Conservation (phyloP, 2,113 vertebrate genomes). For the Phalacrocorax pelagicus region DNA sequence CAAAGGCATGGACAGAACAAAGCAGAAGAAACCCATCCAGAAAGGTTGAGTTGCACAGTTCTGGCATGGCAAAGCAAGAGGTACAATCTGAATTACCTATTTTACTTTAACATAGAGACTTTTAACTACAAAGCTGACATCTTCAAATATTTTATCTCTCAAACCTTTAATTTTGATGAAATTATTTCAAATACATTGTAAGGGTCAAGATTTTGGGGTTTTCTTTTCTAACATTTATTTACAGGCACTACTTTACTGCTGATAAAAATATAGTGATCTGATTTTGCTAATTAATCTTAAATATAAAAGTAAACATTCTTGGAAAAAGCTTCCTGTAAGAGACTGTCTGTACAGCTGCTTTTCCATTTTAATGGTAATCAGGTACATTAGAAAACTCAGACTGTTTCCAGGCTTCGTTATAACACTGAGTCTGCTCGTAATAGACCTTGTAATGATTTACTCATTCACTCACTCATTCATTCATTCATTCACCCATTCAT, state of each 20-base stretch:
- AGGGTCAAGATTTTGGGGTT: rapidly evolving
- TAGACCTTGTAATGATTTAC: constrained; percentile 63
- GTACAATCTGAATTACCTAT: background rate
- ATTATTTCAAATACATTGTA: background rate
- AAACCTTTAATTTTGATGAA: background rate
- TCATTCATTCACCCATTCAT: constrained; percentile 32
- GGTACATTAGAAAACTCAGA: background rate
- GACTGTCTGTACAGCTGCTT: background rate
- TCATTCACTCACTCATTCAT: background rate
- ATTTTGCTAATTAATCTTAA: background rate
- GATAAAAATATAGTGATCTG: background rate
- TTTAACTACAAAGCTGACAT: background rate
- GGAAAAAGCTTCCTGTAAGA: background rate
- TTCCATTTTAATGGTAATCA: background rate
- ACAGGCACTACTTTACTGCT: background rate
- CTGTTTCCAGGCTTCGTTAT: background rate
- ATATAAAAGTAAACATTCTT: background rate
- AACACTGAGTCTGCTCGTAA: constrained; percentile 5
- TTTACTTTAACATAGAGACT: background rate
- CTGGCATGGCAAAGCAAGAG: background rate
- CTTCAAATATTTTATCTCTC: background rate
- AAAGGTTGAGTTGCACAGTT: background rate
- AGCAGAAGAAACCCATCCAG: background rate
- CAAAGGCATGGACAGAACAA: background rate
- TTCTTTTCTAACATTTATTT: background rate